Percentiles rank a stretch among this genome's conserved stretches.
phyloP scores from a whole-genome alignment of 2,888 invertebrate genomes.

The Rhogogaster chlorosoma region DNA sequence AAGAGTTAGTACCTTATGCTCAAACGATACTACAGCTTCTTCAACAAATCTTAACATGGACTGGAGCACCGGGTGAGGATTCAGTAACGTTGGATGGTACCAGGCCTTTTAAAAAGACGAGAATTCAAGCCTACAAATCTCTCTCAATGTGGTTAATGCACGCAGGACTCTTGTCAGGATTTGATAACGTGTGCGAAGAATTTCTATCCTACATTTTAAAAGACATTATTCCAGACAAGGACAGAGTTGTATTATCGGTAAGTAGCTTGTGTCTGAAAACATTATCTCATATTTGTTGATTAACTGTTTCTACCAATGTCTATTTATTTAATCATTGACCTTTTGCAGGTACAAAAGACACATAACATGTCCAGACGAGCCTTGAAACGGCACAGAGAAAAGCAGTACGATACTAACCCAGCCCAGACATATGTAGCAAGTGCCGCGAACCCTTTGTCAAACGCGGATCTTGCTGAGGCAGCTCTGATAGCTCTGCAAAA shows the following conservation, averaged over 20 bases:
- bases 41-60: slow-evolving; percentile 70
- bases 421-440: slow-evolving; percentile 57
- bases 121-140: slow-evolving; percentile 67
- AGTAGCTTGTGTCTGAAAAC: slow-evolving; percentile 45
- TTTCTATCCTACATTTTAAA: slow-evolving; percentile 66
- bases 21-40: slow-evolving; percentile 68
- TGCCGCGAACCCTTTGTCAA: slow-evolving; percentile 51
- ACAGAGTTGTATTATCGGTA: slow-evolving; percentile 66
- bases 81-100: slow-evolving; percentile 62
- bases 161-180: slow-evolving; percentile 66
- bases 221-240: slow-evolving; percentile 68
- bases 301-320: neutral
- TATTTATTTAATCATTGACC: neutral
- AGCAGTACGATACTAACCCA: slow-evolving; percentile 64
- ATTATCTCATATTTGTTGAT: neutral
- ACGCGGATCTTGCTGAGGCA: slow-evolving; percentile 65
- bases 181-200: slow-evolving; percentile 69
- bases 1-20: slow-evolving; percentile 68
- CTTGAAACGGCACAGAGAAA: slow-evolving; percentile 66
- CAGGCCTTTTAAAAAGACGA: slow-evolving; percentile 66
- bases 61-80: slow-evolving; percentile 59
- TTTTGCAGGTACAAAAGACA: slow-evolving; percentile 65
- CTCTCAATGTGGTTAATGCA: slow-evolving; percentile 68
- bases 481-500: slow-evolving; percentile 67
- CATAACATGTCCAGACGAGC: slow-evolving; percentile 67